These are phyloP conservation scores for Parasteatoda lunata DNA, from an alignment of 2,888 invertebrate genomes.

Conservation along the genomic window DNA sequence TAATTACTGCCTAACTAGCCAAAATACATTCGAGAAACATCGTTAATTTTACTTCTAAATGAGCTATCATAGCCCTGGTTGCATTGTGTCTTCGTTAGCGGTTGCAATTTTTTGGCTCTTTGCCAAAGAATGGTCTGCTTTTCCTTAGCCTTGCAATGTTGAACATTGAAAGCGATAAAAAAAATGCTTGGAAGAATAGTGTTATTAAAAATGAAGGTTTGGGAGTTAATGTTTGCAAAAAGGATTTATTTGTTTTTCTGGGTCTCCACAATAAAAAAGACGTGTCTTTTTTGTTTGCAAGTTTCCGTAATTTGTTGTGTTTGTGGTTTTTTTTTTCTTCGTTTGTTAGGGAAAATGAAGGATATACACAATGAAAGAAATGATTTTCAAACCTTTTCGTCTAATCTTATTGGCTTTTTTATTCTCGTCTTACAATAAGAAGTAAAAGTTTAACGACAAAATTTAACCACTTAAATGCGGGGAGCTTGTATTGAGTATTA, in stretches of 20 bases:
- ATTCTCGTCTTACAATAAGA: too few species aligned
- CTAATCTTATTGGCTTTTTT: too few species aligned
- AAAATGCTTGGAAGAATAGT: conserved; percentile 12
- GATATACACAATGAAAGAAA: too few species aligned
- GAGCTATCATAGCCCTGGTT: conserved; percentile 41
- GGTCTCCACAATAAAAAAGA: background rate
- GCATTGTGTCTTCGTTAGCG: conserved; percentile 18
- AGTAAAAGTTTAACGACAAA: too few species aligned
- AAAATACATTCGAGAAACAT: background rate
- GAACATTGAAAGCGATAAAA: conserved; percentile 23
- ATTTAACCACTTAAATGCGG: too few species aligned
- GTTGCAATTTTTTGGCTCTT: conserved; percentile 35
- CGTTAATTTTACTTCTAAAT: conserved; percentile 51
- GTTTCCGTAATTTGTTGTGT: conserved; percentile 29
- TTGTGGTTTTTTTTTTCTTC: too few species aligned
- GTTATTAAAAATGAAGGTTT: conserved; percentile 41
- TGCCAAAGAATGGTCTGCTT: conserved; percentile 29
- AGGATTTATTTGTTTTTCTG: conserved; percentile 33
- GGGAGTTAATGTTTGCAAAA: conserved; percentile 42
- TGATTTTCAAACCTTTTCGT: too few species aligned
- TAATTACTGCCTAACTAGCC: too few species aligned
- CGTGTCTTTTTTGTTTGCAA: conserved; percentile 16
- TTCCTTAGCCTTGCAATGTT: conserved; percentile 15
- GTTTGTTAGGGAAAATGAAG: too few species aligned
- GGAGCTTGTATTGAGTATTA: too few species aligned